Evolutionary conservation across 1,140 invertebrate genomes (phyloP).

Genomic region (Nomia melanderi): DNA sequence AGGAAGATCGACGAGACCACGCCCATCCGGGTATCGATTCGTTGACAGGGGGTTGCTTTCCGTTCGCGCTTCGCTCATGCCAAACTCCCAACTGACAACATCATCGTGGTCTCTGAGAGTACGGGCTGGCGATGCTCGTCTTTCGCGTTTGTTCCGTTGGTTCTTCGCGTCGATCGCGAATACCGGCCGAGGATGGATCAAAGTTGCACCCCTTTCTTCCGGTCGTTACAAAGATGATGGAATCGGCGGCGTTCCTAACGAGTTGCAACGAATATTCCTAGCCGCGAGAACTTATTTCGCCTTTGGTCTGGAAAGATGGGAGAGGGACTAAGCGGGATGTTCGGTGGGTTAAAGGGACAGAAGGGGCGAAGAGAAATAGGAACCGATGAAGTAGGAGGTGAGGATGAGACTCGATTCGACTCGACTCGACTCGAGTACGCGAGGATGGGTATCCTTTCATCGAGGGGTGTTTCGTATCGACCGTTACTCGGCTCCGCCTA

Average conservation of each 20-base stretch:
- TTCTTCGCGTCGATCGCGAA: not conserved
- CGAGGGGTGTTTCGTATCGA: conserved; percentile 73
- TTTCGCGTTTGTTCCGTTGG: not conserved
- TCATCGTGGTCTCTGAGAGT: not conserved
- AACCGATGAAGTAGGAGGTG: conserved; percentile 37
- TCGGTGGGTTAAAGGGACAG: not conserved
- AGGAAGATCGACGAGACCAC: conserved; percentile 65
- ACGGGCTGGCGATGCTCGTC: no score
- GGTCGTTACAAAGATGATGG: no score
- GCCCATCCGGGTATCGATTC: conserved; percentile 70
- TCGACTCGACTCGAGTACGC: conserved; percentile 11
- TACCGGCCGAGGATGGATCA: no score
- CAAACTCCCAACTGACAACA: conserved; percentile 33
- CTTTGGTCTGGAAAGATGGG: no score
- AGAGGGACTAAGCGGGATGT: no score
- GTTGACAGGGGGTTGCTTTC: conserved; percentile 68
- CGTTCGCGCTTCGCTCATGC: conserved; percentile 46
- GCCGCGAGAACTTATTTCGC: no score
- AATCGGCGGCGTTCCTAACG: no score
- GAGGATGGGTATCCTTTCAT: conserved; percentile 66
- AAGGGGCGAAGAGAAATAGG: conserved; percentile 17
- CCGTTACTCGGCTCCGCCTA: conserved; percentile 70
- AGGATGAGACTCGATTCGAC: not conserved
- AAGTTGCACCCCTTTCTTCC: no score
- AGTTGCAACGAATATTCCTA: no score